Conservation (phyloP, 2,888 invertebrate species). For the Andrena fulva region DNA sequence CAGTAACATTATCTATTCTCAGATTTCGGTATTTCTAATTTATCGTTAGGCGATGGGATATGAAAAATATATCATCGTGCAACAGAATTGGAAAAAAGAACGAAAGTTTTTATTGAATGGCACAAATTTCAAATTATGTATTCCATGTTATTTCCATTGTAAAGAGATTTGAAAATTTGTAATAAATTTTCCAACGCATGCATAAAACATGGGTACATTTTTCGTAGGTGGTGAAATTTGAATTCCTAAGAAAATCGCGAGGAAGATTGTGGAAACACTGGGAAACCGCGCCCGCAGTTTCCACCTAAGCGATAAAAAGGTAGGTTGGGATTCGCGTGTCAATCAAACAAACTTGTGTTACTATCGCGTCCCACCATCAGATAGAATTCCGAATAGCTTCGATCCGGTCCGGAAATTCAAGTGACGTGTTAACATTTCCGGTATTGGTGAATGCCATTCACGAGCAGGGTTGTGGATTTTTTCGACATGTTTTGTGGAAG, state of each 20-base stretch:
- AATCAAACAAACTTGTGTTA: conserved; percentile 35
- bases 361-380: conserved; percentile 9
- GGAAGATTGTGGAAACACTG: background rate
- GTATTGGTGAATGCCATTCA: background rate
- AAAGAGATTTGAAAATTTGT: too few relatives aligned
- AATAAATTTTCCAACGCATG: background rate
- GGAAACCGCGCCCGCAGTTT: conserved; percentile 4
- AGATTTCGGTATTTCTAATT: background rate
- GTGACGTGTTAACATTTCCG: conserved; percentile 26
- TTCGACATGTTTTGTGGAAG: background rate
- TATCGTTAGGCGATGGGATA: background rate
- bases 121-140: too few relatives aligned
- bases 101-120: background rate
- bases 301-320: conserved; percentile 6
- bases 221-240: background rate
- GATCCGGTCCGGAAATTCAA: conserved; percentile 28
- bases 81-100: background rate
- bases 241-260: background rate
- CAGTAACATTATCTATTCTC: background rate
- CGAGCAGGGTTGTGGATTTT: background rate
- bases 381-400: conserved; percentile 27
- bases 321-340: conserved; percentile 23
- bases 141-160: too few relatives aligned
- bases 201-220: background rate
- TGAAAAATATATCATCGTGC: background rate